Base-by-base conservation (phyloP, 1,140 invertebrate species). In the Harpegnathos saltator region DNA sequence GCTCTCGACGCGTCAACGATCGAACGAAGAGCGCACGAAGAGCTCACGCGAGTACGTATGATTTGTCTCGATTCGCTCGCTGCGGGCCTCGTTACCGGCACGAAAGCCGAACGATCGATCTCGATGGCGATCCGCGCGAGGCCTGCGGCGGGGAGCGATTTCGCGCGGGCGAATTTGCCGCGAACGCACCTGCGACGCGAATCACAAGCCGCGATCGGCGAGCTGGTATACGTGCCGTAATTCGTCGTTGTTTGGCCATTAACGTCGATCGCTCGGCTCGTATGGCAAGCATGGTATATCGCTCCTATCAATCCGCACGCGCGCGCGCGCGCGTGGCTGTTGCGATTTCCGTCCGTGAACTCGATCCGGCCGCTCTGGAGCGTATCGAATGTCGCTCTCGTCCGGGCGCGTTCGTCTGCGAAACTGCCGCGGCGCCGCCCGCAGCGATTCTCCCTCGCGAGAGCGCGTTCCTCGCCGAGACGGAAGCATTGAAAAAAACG, bases 181-280 rank as follows among this genome's bases (percentile, higher is more conserved):
- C n/a, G n/a, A n/a, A n/a, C n/a, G n/a, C n/a, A n/a, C n/a, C n/a
- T n/a, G n/a, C n/a, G n/a, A n/a, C n/a, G n/a, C n/a, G n/a, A n/a
- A n/a, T n/a, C n/a, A n/a, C n/a, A n/a, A n/a, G n/a, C n/a, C n/a
- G n/a, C n/a, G n/a, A n/a, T n/a, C n/a, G n/a, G n/a, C n/a, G n/a
- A n/a, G 84, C 26, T 4, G 19, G 29, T 11, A 1, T 54, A 50
- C 72, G 72, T 85, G 66, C 48, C 78, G 61, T 56, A 33, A 65
- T 44, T 63, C 44, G 59, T 48, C 80, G 80, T 86, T 83, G 78
- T 87, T 87, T 72, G 22, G 72, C 85, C 85, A 72, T 87, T 87
- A 87, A 73, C 80, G 84, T 87, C 72, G 65, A 87, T 86, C 85
- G 69, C 54, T 65, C 56, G 73, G 44, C 9, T 14, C 38, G 65